These are phyloP conservation scores for Brachyhypopomus gauderio DNA, from an alignment of 2,113 vertebrate genomes.

Conservation along the genomic window DNA sequence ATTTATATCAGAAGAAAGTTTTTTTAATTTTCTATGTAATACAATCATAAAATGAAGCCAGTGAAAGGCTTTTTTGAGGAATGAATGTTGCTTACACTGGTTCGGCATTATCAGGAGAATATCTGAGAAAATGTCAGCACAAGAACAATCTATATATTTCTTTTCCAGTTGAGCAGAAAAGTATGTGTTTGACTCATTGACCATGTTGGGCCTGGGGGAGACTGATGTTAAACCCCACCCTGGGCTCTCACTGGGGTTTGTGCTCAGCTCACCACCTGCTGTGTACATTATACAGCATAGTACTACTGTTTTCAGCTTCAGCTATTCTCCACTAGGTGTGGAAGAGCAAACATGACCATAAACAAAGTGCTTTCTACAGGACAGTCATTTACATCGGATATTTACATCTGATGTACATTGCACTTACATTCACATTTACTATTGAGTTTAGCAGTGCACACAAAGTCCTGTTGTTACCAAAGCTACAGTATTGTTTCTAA, in stretches of 20 bases:
- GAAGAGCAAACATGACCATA: not conserved
- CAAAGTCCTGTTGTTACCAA: not conserved
- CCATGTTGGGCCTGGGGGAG: not conserved
- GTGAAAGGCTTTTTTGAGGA: too few species aligned
- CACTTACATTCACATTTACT: too few species aligned
- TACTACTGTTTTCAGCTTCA: too few species aligned
- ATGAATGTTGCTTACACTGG: not conserved
- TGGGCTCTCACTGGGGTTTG: not conserved
- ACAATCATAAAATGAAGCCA: too few species aligned
- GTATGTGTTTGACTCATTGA: not conserved
- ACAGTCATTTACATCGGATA: not conserved
- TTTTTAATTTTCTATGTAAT: too few species aligned
- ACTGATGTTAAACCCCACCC: not conserved
- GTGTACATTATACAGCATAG: not conserved
- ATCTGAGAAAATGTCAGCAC: constrained; percentile 6
- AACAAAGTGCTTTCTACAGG: not conserved
- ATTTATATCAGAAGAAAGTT: too few species aligned
- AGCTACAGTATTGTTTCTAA: too few species aligned
- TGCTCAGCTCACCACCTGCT: not conserved
- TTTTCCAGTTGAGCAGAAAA: not conserved
- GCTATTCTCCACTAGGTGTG: not conserved
- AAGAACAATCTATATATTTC: not conserved
- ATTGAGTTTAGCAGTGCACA: not conserved
- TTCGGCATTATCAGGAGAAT: not conserved
- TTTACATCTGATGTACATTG: not conserved